A percentile compares a stretch with the other conserved stretches of the same genome.
Evolutionary conservation across 2,797 vertebrate genomes (phyloP).

Genomic region (Meriones psammophilus): DNA sequence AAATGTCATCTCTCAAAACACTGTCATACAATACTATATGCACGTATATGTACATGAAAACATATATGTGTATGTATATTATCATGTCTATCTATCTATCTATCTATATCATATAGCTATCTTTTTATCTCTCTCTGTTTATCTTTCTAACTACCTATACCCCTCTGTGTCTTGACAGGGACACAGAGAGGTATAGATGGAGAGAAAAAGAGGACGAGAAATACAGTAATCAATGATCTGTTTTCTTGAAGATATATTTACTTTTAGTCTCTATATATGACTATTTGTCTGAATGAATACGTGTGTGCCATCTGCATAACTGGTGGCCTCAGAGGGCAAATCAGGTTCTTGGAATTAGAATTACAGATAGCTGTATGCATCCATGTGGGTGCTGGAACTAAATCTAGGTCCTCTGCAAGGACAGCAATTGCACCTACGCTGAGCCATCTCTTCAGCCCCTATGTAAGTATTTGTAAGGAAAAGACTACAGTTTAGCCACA

Average conservation of each 20-base stretch:
- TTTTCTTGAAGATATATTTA: neutral
- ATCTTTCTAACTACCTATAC: too few species aligned
- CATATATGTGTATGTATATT: neutral
- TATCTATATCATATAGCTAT: too few species aligned
- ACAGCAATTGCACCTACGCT: too few species aligned
- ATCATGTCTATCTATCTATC: too few species aligned
- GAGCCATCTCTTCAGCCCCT: neutral
- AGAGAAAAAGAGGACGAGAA: neutral
- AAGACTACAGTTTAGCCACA: neutral
- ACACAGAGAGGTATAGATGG: too few species aligned
- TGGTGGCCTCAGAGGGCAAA: too few species aligned
- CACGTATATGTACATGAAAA: too few species aligned
- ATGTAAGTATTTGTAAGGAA: neutral
- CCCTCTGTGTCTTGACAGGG: too few species aligned
- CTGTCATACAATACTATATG: neutral
- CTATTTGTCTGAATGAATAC: neutral
- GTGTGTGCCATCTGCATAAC: accelerated
- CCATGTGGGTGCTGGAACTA: neutral
- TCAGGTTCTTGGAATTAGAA: neutral
- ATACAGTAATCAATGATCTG: neutral
- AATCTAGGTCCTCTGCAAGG: neutral
- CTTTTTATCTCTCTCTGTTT: too few species aligned
- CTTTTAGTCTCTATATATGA: neutral
- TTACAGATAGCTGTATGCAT: neutral
- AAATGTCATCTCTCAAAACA: neutral